Evolutionary conservation across 2,888 invertebrate species (phyloP).

Genomic region (Mesodorylaimus sp.): DNA sequence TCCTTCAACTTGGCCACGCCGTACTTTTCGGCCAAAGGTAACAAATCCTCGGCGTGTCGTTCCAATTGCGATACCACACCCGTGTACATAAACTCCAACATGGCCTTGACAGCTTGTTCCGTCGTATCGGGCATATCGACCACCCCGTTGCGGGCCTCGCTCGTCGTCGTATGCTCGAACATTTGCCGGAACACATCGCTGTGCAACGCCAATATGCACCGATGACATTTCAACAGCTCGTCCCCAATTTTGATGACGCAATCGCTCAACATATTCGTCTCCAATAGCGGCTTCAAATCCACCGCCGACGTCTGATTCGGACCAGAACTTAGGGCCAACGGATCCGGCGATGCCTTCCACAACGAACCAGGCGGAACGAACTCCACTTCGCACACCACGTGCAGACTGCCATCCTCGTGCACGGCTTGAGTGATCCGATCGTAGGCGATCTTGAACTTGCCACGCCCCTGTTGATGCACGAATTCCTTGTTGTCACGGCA

Average conservation of each 20-base stretch:
- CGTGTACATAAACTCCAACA: slow-evolving; percentile 25
- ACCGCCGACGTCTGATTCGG: too few relatives aligned
- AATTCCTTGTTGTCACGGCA: slow-evolving; percentile 27
- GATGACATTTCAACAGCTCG: slow-evolving; percentile 19
- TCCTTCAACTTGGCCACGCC: slow-evolving; percentile 9
- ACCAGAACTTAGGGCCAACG: too few relatives aligned
- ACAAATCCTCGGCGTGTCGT: neutral
- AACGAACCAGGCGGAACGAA: slow-evolving; percentile 20
- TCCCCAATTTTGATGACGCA: slow-evolving; percentile 22
- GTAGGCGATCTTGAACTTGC: slow-evolving; percentile 23
- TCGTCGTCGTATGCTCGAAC: slow-evolving; percentile 13
- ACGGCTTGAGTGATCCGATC: slow-evolving; percentile 22
- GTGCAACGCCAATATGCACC: slow-evolving; percentile 22
- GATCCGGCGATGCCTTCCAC: too few relatives aligned
- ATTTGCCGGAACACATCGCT: slow-evolving; percentile 19
- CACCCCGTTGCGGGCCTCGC: slow-evolving; percentile 22
- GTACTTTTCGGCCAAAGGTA: slow-evolving; percentile 4
- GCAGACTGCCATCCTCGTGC: slow-evolving; percentile 19
- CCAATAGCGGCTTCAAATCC: slow-evolving; percentile 17
- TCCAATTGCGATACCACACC: slow-evolving; percentile 10
- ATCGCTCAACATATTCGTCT: slow-evolving; percentile 21
- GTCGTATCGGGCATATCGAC: slow-evolving; percentile 21
- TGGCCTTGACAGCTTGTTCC: slow-evolving; percentile 14
- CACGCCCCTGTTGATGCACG: slow-evolving; percentile 25
- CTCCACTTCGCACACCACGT: slow-evolving; percentile 22